These are phyloP conservation scores for Sphenodon punctatus DNA, from an alignment of 2,797 vertebrate genomes.

Conservation along the genomic window DNA sequence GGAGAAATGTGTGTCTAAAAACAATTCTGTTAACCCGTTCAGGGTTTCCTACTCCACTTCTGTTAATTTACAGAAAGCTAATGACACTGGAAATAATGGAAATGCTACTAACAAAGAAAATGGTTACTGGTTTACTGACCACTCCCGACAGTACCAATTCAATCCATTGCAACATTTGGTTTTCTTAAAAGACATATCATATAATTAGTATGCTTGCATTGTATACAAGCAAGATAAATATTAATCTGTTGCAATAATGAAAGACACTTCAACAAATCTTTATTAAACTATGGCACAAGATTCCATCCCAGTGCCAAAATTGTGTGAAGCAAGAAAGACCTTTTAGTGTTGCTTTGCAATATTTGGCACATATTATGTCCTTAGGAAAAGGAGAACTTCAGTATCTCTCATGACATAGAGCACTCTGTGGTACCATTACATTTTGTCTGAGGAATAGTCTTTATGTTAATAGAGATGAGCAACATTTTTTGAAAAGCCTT, in stretches of 20 bases:
- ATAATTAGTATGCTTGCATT: background rate
- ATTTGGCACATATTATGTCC: slow-evolving; percentile 41
- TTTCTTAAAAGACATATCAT: background rate
- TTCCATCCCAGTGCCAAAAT: slow-evolving; percentile 48
- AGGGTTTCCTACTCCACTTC: no score
- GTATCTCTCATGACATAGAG: slow-evolving; percentile 38
- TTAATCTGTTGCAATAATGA: background rate
- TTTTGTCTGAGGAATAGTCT: slow-evolving; percentile 21
- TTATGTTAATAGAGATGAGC: background rate
- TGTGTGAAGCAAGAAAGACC: slow-evolving; percentile 28
- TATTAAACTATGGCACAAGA: slow-evolving; percentile 19
- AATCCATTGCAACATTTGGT: background rate
- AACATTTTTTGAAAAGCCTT: background rate
- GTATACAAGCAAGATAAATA: background rate
- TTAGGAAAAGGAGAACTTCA: slow-evolving; percentile 43
- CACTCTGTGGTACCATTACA: background rate
- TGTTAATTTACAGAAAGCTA: background rate
- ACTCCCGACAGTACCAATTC: background rate
- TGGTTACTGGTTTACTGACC: background rate
- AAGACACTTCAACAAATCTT: background rate
- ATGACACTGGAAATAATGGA: rapidly evolving
- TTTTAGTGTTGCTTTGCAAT: slow-evolving; percentile 48
- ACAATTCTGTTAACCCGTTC: no score
- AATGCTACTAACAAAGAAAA: no score
- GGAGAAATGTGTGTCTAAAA: no score